Conservation (phyloP, 2,888 invertebrate genomes). For the Lochmaea crataegi region DNA sequence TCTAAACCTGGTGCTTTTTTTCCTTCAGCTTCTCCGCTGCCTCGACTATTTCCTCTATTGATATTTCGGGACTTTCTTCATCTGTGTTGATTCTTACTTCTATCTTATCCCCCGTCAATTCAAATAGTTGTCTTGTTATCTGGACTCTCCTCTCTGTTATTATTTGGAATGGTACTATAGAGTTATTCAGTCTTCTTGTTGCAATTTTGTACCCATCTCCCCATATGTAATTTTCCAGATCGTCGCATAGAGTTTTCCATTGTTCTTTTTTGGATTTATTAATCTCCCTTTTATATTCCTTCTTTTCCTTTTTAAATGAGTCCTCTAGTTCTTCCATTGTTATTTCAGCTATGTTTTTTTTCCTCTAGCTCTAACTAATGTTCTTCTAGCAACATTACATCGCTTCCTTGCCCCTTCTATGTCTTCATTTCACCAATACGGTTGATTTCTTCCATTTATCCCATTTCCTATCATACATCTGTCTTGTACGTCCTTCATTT, state of each 20-base stretch:
- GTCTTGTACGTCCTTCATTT: background rate
- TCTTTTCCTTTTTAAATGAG: constrained; percentile 13
- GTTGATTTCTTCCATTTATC: background rate
- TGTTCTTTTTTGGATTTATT: constrained; percentile 11
- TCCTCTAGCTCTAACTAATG: background rate
- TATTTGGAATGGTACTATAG: background rate
- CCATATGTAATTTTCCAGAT: constrained; percentile 38
- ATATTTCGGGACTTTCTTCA: background rate
- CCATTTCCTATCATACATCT: background rate
- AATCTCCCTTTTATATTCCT: constrained; percentile 3
- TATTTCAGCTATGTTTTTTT: background rate
- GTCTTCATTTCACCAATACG: constrained; percentile 30
- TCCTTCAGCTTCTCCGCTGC: background rate
- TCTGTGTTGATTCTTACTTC: background rate
- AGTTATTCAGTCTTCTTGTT: constrained; percentile 5
- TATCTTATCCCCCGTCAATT: background rate
- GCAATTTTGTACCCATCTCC: constrained; percentile 40
- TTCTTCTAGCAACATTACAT: constrained; percentile 1
- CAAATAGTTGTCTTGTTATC: background rate
- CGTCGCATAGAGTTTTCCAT: constrained; percentile 30
- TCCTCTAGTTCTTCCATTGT: background rate
- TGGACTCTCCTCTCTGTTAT: background rate
- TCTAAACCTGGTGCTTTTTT: constrained; percentile 2
- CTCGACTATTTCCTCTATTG: background rate
- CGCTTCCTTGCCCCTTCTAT: constrained; percentile 3